phyloP scores from a whole-genome alignment of 2,888 invertebrate genomes.

The Zygogramma bicolorata region DNA sequence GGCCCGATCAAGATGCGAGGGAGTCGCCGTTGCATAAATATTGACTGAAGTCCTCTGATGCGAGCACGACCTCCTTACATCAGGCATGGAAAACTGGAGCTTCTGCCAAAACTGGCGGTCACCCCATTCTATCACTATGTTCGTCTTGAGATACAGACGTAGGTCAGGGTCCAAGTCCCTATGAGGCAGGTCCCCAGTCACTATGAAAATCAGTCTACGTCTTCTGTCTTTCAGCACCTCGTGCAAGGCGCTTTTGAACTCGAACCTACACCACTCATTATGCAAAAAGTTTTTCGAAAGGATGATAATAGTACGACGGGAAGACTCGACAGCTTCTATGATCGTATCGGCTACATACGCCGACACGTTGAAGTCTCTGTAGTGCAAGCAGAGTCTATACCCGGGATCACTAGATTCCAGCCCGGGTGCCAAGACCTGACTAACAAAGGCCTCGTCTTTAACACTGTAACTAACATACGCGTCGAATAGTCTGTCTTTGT shows the following conservation, averaged over 20 bases:
- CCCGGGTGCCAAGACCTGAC: conserved; percentile 88
- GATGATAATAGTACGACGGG: conserved; percentile 89
- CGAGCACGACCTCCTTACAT: conserved; percentile 74
- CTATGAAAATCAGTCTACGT: conserved; percentile 88
- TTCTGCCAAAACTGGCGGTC: conserved; percentile 98
- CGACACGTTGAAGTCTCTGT: conserved; percentile 90
- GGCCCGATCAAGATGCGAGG: conserved; percentile 66
- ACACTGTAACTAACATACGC: conserved; percentile 96
- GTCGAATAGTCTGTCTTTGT: conserved; percentile 90
- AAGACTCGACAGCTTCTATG: conserved; percentile 91
- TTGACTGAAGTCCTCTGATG: conserved; percentile 78
- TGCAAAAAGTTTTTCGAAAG: conserved; percentile 93
- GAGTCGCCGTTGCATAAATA: conserved; percentile 76
- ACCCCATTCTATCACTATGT: conserved; percentile 93
- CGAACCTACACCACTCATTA: conserved; percentile 95
- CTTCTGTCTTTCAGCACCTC: conserved; percentile 89
- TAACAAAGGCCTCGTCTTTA: conserved; percentile 92
- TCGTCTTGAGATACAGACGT: conserved; percentile 88
- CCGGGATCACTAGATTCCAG: conserved; percentile 85
- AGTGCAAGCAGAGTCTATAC: conserved; percentile 91
- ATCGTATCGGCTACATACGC: conserved; percentile 93
- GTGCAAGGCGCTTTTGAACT: conserved; percentile 93
- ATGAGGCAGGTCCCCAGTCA: conserved; percentile 90
- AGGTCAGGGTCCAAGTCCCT: conserved; percentile 92
- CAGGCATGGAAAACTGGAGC: conserved; percentile 90